phyloP scores from a whole-genome alignment of 2,113 vertebrate genomes.

The Chionis minor region DNA sequence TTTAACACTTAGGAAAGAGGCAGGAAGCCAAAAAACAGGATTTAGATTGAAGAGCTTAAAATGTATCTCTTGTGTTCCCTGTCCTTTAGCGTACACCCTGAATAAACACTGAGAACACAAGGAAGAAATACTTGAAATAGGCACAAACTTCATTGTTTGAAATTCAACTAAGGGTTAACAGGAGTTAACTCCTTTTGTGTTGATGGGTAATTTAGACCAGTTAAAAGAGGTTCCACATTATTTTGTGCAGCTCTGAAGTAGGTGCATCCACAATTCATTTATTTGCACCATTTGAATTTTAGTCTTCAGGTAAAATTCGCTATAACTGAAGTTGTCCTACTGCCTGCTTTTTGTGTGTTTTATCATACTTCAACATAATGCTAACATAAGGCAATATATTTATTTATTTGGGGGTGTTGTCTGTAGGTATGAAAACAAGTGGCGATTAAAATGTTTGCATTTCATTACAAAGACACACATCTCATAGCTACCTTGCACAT shows the following conservation, averaged over 20 bases:
- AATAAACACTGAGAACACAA: background rate
- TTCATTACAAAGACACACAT: background rate
- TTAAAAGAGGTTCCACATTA: background rate
- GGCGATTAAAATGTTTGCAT: background rate
- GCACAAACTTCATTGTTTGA: background rate
- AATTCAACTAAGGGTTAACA: slow-evolving; percentile 8
- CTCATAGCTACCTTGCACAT: background rate
- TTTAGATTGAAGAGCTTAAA: slow-evolving; percentile 21
- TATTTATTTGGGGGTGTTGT: slow-evolving; percentile 5
- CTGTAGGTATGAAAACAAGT: slow-evolving; percentile 12
- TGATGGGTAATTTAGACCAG: background rate
- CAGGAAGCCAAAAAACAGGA: slow-evolving; percentile 30
- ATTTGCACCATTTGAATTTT: background rate
- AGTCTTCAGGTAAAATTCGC: background rate
- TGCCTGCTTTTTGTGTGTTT: background rate
- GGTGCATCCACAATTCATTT: background rate
- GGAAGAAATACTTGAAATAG: background rate
- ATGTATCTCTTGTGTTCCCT: slow-evolving; percentile 5
- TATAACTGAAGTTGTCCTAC: background rate
- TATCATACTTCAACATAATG: background rate
- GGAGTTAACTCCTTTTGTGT: background rate
- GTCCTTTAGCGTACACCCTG: background rate
- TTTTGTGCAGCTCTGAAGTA: slow-evolving; percentile 27
- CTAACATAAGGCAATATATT: background rate
- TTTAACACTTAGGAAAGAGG: slow-evolving; percentile 28